phyloP scores from a whole-genome alignment of 2,113 vertebrate genomes.

The Calyptommatus sinebrachiatus region DNA sequence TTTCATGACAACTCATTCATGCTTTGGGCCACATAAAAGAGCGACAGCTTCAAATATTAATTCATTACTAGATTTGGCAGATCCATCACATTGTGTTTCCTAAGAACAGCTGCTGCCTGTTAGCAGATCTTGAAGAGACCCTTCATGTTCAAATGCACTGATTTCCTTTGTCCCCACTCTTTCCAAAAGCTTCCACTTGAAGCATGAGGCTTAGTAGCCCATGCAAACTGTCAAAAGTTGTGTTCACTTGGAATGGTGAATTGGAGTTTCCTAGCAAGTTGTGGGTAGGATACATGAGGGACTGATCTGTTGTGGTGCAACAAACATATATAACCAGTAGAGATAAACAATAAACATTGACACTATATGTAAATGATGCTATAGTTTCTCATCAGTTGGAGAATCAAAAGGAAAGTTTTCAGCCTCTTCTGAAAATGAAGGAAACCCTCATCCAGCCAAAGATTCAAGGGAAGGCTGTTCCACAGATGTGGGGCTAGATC shows the following conservation, averaged over 20 bases:
- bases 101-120: not conserved
- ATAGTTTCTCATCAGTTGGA: too few relatives aligned
- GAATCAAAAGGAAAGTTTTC: too few relatives aligned
- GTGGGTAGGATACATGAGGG: not conserved
- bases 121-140: accelerated
- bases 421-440: too few relatives aligned
- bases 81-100: not conserved
- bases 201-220: not conserved
- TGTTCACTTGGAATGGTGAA: accelerated
- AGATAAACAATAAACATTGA: too few relatives aligned
- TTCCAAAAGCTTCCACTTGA: not conserved
- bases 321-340: too few relatives aligned
- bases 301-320: too few relatives aligned
- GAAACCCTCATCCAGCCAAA: too few relatives aligned
- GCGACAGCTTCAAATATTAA: slow-evolving; percentile 53
- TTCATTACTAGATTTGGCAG: slow-evolving; percentile 39
- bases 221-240: not conserved
- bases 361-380: too few relatives aligned
- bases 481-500: too few relatives aligned
- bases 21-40: slow-evolving; percentile 61
- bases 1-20: slow-evolving; percentile 48
- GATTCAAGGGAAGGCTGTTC: too few relatives aligned
- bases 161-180: not conserved
- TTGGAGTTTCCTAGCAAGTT: not conserved
- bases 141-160: not conserved